Percentiles rank a stretch among this genome's conserved stretches.
phyloP scores from a whole-genome alignment of 2,888 invertebrate genomes.

The Salpingus planirostris region DNA sequence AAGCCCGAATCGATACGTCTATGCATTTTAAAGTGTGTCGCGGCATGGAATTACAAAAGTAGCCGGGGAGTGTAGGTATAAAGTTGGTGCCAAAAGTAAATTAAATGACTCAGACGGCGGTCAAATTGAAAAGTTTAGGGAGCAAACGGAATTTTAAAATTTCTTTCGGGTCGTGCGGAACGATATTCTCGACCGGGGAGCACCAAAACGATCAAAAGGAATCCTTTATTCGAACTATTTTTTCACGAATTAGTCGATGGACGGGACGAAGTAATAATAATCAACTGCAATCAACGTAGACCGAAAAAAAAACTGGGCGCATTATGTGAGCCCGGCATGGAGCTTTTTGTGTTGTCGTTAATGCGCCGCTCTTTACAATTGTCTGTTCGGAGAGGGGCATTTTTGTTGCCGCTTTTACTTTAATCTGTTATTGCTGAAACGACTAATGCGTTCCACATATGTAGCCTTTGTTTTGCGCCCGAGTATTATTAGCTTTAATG shows the following conservation, averaged over 20 bases:
- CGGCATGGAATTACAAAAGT: constrained; percentile 17
- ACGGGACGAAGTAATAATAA: no score
- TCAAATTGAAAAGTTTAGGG: constrained; percentile 22
- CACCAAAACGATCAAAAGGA: neutral
- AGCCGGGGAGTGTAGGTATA: constrained; percentile 15
- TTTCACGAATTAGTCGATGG: no score
- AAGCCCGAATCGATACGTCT: constrained; percentile 18
- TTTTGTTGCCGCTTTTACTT: constrained; percentile 12
- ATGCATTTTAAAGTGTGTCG: constrained; percentile 18
- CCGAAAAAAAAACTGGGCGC: no score
- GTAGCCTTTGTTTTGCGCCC: no score
- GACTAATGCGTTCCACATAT: no score
- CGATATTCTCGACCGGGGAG: no score
- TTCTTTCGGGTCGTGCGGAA: no score
- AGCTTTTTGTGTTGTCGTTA: constrained; percentile 4
- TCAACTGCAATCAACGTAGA: no score
- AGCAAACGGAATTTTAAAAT: constrained; percentile 21
- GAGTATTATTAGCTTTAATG: no score
- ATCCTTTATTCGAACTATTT: neutral
- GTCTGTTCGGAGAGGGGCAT: constrained; percentile 5
- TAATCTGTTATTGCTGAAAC: constrained; percentile 10
- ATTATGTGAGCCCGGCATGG: no score
- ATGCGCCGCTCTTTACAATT: constrained; percentile 11
- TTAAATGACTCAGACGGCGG: constrained; percentile 20
- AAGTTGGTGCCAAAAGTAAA: constrained; percentile 20